A percentile compares a stretch with the other conserved stretches of the same genome.
phyloP scores from a whole-genome alignment of 2,113 vertebrate species.

The Lethenteron reissneri region DNA sequence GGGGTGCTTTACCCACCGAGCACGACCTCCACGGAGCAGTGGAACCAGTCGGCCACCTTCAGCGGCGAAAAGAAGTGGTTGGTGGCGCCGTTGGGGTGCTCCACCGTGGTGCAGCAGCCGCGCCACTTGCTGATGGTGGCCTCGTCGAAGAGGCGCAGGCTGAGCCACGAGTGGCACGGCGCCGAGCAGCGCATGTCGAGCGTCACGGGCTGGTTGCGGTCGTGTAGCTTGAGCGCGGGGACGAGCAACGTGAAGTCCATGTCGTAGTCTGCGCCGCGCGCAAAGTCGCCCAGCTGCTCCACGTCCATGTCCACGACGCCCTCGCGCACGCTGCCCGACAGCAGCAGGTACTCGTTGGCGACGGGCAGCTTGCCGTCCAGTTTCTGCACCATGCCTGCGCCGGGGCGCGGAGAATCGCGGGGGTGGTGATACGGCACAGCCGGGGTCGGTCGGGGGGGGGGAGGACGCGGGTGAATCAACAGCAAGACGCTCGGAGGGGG shows the following conservation, averaged over 20 bases:
- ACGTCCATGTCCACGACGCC: constrained; percentile 87
- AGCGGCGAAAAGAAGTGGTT: constrained; percentile 93
- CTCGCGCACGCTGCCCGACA: constrained; percentile 73
- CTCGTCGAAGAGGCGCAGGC: constrained; percentile 76
- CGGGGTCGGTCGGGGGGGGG: too few species aligned
- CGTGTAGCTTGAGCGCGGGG: constrained; percentile 76
- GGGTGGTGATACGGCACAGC: too few species aligned
- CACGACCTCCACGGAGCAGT: constrained; percentile 60
- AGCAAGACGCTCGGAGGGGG: too few species aligned
- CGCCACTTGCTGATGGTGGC: constrained; percentile 80
- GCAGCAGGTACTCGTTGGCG: constrained; percentile 78
- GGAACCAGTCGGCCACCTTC: constrained; percentile 83
- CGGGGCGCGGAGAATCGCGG: too few species aligned
- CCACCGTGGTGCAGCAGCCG: constrained; percentile 75
- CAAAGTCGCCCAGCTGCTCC: constrained; percentile 61
- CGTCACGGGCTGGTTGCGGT: constrained; percentile 86
- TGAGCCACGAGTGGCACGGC: constrained; percentile 85
- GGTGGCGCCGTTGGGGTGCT: constrained; percentile 58
- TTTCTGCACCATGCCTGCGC: constrained; percentile 86
- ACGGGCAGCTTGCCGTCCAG: constrained; percentile 91
- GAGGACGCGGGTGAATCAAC: too few species aligned
- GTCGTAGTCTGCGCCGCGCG: constrained; percentile 74
- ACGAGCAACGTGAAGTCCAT: constrained; percentile 96
- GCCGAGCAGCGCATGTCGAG: constrained; percentile 90
- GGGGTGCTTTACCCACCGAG: constrained; percentile 17